phyloP scores from a whole-genome alignment of 1,140 invertebrate species.

The Drosophila bifasciata region DNA sequence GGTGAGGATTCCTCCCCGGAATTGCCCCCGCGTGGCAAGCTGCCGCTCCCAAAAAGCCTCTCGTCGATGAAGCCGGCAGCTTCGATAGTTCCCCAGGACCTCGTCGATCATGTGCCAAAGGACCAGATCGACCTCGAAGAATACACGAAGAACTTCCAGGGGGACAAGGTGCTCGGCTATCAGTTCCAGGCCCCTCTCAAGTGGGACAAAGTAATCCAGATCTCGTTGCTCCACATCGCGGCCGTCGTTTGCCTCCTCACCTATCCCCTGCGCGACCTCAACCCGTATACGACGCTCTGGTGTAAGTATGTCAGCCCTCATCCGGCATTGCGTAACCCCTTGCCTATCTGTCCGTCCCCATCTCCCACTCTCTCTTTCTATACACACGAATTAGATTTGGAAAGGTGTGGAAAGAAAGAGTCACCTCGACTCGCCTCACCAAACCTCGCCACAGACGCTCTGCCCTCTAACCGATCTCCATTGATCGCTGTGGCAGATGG shows the following conservation, averaged over 20 bases:
- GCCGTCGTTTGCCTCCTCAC: conserved; percentile 45
- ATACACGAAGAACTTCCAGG: conserved; percentile 68
- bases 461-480: no score
- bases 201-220: conserved; percentile 84
- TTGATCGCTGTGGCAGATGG: conserved; percentile 12
- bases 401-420: conserved; percentile 49
- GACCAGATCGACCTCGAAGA: conserved; percentile 72
- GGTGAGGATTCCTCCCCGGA: conserved; percentile 70
- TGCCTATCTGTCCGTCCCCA: background rate
- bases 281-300: conserved; percentile 50
- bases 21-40: conserved; percentile 44
- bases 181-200: conserved; percentile 81
- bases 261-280: conserved; percentile 60
- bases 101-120: conserved; percentile 57
- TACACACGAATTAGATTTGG: conserved; percentile 31
- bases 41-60: conserved; percentile 11
- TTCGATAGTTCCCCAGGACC: conserved; percentile 34
- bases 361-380: conserved; percentile 47
- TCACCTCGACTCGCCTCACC: conserved; percentile 27
- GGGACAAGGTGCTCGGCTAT: conserved; percentile 67
- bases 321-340: conserved; percentile 40
- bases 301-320: conserved; percentile 70
- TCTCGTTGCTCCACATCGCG: conserved; percentile 74
- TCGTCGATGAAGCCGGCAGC: background rate
- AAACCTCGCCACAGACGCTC: no score